phyloP scores from a whole-genome alignment of 2,888 invertebrate genomes.

The Pimpla rufipes region DNA sequence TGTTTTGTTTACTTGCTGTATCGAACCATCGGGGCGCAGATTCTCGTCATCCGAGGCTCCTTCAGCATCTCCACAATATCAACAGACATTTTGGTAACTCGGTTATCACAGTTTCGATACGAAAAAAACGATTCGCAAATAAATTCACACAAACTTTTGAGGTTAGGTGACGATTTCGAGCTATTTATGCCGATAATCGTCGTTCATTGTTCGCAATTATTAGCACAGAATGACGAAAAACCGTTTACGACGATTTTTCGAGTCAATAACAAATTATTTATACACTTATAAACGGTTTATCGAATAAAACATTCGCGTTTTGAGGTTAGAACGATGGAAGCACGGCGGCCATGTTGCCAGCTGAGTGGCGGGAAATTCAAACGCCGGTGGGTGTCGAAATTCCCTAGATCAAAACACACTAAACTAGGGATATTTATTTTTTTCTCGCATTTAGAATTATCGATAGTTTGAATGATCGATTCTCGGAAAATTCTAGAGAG shows the following conservation, averaged over 20 bases:
- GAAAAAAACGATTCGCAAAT: not conserved
- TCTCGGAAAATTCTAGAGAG: too few relatives aligned
- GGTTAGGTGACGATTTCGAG: not conserved
- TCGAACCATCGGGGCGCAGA: slow-evolving; percentile 98
- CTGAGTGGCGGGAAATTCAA: not conserved
- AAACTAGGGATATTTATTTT: too few relatives aligned
- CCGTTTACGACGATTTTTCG: not conserved
- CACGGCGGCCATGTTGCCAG: not conserved
- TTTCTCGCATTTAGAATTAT: too few relatives aligned
- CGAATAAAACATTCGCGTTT: not conserved
- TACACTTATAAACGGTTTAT: not conserved
- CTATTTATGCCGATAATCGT: not conserved
- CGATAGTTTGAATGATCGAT: too few relatives aligned
- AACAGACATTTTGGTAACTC: slow-evolving; percentile 74
- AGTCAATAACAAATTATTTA: not conserved
- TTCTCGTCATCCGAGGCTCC: slow-evolving; percentile 88
- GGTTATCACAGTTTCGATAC: not conserved
- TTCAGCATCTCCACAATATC: slow-evolving; percentile 90
- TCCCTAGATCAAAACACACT: too few relatives aligned
- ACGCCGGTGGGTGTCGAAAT: not conserved
- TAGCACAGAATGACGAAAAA: not conserved
- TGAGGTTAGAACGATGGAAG: not conserved
- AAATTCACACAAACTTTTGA: not conserved
- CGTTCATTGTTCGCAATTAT: not conserved
- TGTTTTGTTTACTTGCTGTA: slow-evolving; percentile 90